These are phyloP conservation scores for Pocillopora verrucosa DNA, from an alignment of 64 coral and sea anemone species.

Conservation along the genomic window DNA sequence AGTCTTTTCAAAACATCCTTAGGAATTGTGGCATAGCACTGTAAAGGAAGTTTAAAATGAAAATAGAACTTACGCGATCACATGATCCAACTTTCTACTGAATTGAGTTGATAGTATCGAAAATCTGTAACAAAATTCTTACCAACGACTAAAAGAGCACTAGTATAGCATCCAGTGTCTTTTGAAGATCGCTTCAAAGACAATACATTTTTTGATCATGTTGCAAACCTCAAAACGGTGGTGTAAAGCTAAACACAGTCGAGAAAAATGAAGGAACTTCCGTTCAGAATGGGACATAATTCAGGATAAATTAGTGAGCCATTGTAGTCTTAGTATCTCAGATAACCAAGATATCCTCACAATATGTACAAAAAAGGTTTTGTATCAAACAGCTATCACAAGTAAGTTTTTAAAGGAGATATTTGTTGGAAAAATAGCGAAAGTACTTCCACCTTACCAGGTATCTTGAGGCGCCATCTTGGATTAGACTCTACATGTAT, in stretches of 20 bases:
- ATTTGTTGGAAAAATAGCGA: background rate
- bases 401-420: background rate
- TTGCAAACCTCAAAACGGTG: background rate
- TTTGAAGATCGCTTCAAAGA: background rate
- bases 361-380: background rate
- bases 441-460: constrained; percentile 46
- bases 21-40: too few relatives aligned
- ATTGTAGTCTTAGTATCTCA: background rate
- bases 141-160: too few relatives aligned
- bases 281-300: too few relatives aligned
- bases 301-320: too few relatives aligned
- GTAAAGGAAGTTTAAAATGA: too few relatives aligned
- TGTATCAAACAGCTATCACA: background rate
- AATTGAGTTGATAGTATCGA: too few relatives aligned
- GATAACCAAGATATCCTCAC: background rate
- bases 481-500: background rate
- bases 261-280: too few relatives aligned
- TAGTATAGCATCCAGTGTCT: background rate
- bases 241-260: too few relatives aligned
- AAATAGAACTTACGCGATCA: too few relatives aligned
- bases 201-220: background rate
- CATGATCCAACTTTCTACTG: too few relatives aligned
- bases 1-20: too few relatives aligned
- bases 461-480: constrained; percentile 80
- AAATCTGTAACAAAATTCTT: too few relatives aligned